These are phyloP conservation scores for Zootoca vivipara DNA, from an alignment of 2,113 vertebrate species.

Conservation along the genomic window DNA sequence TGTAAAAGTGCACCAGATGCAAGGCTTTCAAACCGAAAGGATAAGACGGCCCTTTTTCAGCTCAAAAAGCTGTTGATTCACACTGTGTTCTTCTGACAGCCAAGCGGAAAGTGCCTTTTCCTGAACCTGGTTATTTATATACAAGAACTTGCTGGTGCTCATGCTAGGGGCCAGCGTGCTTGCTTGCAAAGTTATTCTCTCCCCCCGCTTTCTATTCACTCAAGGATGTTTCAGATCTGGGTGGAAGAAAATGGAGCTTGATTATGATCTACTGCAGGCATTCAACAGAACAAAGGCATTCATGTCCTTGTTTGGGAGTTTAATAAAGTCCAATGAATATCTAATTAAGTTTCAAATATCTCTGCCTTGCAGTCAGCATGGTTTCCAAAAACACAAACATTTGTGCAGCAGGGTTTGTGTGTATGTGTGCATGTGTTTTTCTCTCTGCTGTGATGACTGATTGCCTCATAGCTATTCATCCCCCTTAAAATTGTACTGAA, in stretches of 20 bases:
- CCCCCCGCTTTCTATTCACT: slow-evolving; percentile 36
- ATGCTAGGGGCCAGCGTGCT: slow-evolving; percentile 34
- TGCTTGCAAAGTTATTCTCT: slow-evolving; percentile 38
- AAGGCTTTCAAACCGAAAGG: slow-evolving; percentile 36
- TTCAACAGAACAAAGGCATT: accelerated
- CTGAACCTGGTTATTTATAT: slow-evolving; percentile 70
- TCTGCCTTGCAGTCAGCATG: background rate
- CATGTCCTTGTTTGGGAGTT: background rate
- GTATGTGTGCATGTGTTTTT: background rate
- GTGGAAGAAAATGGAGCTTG: slow-evolving; percentile 5
- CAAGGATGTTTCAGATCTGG: slow-evolving; percentile 15
- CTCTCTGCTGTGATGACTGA: background rate
- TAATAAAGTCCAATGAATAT: slow-evolving; percentile 3
- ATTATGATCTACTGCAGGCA: slow-evolving; percentile 36
- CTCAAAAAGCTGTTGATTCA: slow-evolving; percentile 57
- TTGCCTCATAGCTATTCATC: background rate
- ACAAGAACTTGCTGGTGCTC: slow-evolving; percentile 33
- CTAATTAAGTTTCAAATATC: slow-evolving; percentile 35
- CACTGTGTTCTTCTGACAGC: background rate
- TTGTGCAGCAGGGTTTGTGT: too few species aligned
- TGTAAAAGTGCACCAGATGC: background rate
- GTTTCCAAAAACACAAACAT: background rate
- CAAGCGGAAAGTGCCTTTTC: slow-evolving; percentile 70
- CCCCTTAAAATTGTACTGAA: background rate
- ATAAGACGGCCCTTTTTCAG: slow-evolving; percentile 27